Percentiles rank a stretch among this genome's conserved stretches.
These are phyloP conservation scores for Calycopis cecrops DNA, from an alignment of 1,140 invertebrate species.

Conservation along the genomic window DNA sequence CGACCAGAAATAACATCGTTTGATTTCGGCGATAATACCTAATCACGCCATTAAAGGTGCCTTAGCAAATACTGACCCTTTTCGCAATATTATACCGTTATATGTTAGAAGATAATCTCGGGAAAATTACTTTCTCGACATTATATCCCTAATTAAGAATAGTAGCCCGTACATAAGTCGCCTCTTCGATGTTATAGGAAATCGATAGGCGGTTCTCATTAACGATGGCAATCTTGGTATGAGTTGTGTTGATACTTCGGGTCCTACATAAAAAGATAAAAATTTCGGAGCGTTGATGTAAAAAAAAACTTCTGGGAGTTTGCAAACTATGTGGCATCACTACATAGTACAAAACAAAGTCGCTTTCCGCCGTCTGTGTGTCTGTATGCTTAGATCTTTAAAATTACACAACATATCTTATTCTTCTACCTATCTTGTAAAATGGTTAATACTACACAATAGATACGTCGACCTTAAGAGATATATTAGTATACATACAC, in stretches of 20 bases:
- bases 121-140: slow-evolving; percentile 62
- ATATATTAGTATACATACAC: too few species aligned
- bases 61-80: slow-evolving; percentile 9
- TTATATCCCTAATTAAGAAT: slow-evolving; percentile 63
- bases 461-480: too few species aligned
- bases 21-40: not conserved
- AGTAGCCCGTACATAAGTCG: slow-evolving; percentile 35
- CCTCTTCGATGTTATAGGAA: slow-evolving; percentile 37
- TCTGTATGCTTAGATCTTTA: too few species aligned
- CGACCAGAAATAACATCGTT: too few species aligned
- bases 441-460: too few species aligned
- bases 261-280: slow-evolving; percentile 4
- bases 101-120: slow-evolving; percentile 38
- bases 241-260: slow-evolving; percentile 4
- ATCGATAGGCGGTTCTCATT: slow-evolving; percentile 27
- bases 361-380: too few species aligned
- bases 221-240: not conserved
- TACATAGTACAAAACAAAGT: too few species aligned
- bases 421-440: too few species aligned
- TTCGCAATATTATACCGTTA: slow-evolving; percentile 13
- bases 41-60: not conserved
- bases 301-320: too few species aligned
- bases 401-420: too few species aligned
- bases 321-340: too few species aligned
- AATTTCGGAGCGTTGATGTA: not conserved